Percentiles rank a stretch among this genome's conserved stretches.
Evolutionary conservation across 2,113 vertebrate genomes (phyloP).

Genomic region (Lucifuga dentata): DNA sequence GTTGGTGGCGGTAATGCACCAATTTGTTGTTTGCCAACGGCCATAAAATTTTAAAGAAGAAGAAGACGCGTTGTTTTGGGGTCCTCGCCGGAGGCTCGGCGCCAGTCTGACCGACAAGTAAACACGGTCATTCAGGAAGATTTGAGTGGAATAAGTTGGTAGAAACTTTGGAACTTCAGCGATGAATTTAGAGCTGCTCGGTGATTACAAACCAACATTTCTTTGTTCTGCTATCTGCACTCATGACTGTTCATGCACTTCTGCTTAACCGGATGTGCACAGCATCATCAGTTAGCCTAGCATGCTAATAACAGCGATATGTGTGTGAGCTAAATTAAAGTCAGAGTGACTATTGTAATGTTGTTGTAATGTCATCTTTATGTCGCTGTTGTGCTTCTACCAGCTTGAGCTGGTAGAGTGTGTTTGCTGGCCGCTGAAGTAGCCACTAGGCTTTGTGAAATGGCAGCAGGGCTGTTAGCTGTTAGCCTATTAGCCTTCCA

Average conservation of each 20-base stretch:
- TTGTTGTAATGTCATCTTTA: background rate
- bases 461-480: no score
- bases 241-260: background rate
- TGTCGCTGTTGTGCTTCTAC: no score
- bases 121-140: background rate
- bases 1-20: no score
- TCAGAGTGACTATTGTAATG: background rate
- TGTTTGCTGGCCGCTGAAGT: no score
- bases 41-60: no score
- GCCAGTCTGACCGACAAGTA: conserved; percentile 60
- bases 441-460: no score
- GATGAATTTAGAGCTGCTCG: conserved; percentile 86
- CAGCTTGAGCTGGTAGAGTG: no score
- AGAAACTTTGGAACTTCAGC: conserved; percentile 5
- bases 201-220: conserved; percentile 48
- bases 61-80: no score
- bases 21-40: no score
- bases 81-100: conserved; percentile 75
- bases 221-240: background rate
- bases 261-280: conserved; percentile 41
- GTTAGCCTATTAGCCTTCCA: no score
- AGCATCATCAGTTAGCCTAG: conserved; percentile 54
- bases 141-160: background rate
- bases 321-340: background rate
- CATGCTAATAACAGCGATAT: conserved; percentile 7